Base-by-base conservation (phyloP, 2,797 vertebrate species). In the Dendrocincla fuliginosa region DNA sequence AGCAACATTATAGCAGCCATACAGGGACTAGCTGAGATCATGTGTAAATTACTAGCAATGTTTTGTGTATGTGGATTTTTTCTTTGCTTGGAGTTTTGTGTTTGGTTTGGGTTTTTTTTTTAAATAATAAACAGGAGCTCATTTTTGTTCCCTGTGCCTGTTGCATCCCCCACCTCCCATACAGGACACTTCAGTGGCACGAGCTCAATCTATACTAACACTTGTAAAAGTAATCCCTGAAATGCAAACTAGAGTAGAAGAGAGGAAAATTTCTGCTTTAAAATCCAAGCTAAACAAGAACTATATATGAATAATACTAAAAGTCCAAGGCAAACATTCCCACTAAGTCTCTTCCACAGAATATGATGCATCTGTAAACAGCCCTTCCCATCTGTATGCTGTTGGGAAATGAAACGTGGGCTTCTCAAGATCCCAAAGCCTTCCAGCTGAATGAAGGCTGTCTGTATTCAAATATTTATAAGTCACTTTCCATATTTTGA, bases 241-340 rank as follows among this genome's bases (percentile, higher is more conserved):
- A 78, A 69, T 69, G 44, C 41, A 90, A 82, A 69, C 46, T 46
- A 30, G 33, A 52, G 35, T 14, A 32, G 24, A 88, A 68, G 0
- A 44, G n/a, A 13, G 42, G 33, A 28, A 89, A 73, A 71, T 17
- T 23, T 87, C 53, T 80, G 52, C 57, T 82, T 86, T 69, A 61
- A 68, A 89, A 73, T 56, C 75, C 50, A 56, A 55, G 10, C 33
- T 69, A 74, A 89, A 67, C 44, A 49, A 77, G 44, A 63, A 65
- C 22, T 81, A 46, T 24, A 83, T 33, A n/a, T 56, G 68, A 89
- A 61, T 70, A 91, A 90, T 61, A 84, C 74, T 42, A 24, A 77
- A 87, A 91, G 56, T 65, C 74, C 59, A 94, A 74, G 32, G 55
- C 46, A 89, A 96, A 92, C 23, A 85, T 71, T 81, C 69, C 13